phyloP scores from a whole-genome alignment of 2,113 vertebrate genomes.

The Chloroceryle aenea region DNA sequence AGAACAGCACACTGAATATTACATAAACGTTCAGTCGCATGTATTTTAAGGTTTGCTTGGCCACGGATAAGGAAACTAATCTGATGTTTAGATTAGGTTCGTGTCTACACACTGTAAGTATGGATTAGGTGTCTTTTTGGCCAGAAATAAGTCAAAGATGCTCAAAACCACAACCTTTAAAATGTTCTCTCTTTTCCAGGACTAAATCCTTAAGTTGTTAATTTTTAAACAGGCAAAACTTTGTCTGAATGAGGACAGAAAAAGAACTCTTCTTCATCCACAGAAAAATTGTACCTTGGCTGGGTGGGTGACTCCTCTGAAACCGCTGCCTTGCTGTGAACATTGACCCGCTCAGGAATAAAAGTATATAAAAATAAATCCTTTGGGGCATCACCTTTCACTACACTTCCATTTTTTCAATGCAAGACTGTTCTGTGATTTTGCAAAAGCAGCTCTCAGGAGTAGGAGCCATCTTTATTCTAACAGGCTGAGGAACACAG shows the following conservation, averaged over 20 bases:
- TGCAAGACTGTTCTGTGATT: not conserved
- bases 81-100: conserved; percentile 9
- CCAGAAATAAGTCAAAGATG: conserved; percentile 7
- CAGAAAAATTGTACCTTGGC: not conserved
- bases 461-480: not conserved
- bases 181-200: not conserved
- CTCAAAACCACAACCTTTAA: not conserved
- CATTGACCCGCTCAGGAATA: not conserved
- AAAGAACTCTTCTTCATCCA: not conserved
- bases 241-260: not conserved
- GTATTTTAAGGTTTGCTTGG: conserved; percentile 21
- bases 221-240: not conserved
- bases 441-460: not conserved
- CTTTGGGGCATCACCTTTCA: not conserved
- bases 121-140: not conserved
- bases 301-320: not conserved
- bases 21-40: not conserved
- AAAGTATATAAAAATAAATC: not conserved
- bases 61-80: conserved; percentile 33
- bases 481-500: not conserved
- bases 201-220: not conserved
- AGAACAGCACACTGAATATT: not conserved
- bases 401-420: not conserved
- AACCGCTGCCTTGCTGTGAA: not conserved
- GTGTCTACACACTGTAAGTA: conserved; percentile 21